Evolutionary conservation across 2,797 vertebrate genomes (phyloP), one percentile per base, ranked within the genome.

Genomic region (Enteromius argenteus): DNA sequence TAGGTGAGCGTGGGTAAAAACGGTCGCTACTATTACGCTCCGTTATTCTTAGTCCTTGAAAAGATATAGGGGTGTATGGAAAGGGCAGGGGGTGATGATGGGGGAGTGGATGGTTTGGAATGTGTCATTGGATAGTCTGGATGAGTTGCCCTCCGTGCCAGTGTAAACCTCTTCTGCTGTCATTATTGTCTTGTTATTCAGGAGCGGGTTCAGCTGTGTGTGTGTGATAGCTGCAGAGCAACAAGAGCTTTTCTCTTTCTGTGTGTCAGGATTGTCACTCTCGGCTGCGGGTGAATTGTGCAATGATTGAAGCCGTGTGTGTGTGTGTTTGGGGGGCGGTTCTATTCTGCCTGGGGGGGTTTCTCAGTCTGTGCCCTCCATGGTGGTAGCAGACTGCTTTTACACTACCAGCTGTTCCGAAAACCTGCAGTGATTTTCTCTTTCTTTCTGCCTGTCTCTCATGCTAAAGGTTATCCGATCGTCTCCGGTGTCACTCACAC

Each of bases 101-200:
- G 53, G 74, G 71, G 72, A 46, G 79, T 44, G 72, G 42, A 85
- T 82, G 84, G 81, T 87, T 72, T 84, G 80, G 80, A 86, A 86
- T 89, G 80, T 88, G 89, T 87, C 87, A 87, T 81, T 86, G 83
- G 85, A 88, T 85, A 89, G 87, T 87, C 75, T 90, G 83, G 75
- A 85, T 60, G 39, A 79, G 73, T 67, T 69, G 58, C n/a, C 84
- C 67, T 79, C 80, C 77, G 73, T 78, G 53, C 69, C 51, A 78
- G 81, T 46, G 56, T 42, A 79, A 69, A 80, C 58, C 84, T 83
- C 85, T 46, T 64, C 46, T n/a, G n/a, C 62, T 84, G 32, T 71
- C 6, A 15, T 78, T 64, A 79, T 42, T 71, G 79, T 72, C 66
- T 56, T 53, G 4, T 58, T 60, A 13, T 81, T 72, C 21, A 42